Evolutionary conservation across 2,888 invertebrate genomes (phyloP), one percentile per base, ranked within the genome.

Genomic region (Apoda limacodes): DNA sequence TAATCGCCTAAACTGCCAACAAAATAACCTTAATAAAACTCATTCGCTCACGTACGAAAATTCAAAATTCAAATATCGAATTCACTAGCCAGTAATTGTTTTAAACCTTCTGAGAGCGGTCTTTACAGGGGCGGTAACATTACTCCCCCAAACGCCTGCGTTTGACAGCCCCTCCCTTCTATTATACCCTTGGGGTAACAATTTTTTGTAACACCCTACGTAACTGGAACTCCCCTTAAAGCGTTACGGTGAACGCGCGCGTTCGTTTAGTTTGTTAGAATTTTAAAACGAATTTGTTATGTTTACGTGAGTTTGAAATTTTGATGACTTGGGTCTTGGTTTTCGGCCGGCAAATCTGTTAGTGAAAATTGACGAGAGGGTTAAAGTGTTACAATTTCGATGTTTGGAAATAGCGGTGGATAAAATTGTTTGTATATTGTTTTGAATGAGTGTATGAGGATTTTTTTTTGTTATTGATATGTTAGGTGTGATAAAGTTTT

Each of bases 161-260:
- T 37, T 37, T 70, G 71, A 69, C 70, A 58, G 60, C 53, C 65
- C 67, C 64, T 48, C 50, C 49, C 54, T 34, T 38, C 44, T 45
- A 50, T 50, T 50, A 48, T 48, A 46, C 55, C 58, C 62, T 51
- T 36, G 56, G 63, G 67, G 67, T 60, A 61, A 53, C 58, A 55
- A 57, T 69, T 72, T 72, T 72, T 72, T 71, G 69, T 69, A 67
- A 69, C 71, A 69, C 71, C 66, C 68, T 46, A 34, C 26, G n/a
- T 30, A 32, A 27, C 34, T 23, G 37, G 35, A 13, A 13, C 37
- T 36, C 42, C 44, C 44, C 45, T 32, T 25, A 30, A 32, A 25
- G 21, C 23, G 14, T 22, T 17, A 17, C 7, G 20, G 11, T 9
- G n/a, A 25, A 34, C 29, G 30, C 27, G 30, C 23, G 28, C 28